Conservation (phyloP, 2,888 invertebrate species). For the Acleris cristana region DNA sequence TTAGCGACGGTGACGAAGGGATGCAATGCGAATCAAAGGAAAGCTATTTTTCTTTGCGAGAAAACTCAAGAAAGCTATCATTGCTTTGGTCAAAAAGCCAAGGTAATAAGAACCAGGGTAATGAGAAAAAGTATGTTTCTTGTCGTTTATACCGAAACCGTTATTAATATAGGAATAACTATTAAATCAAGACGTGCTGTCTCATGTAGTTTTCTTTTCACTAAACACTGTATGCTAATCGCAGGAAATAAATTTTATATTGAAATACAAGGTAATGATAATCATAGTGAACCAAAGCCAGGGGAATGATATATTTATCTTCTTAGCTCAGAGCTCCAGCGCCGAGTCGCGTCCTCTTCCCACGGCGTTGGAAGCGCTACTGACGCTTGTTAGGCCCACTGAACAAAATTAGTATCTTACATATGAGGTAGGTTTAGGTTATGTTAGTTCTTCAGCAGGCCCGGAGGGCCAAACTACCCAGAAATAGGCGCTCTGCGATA, state of each 20-base stretch:
- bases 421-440: no score
- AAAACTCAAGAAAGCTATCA: no score
- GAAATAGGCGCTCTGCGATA: no score
- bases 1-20: no score
- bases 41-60: no score
- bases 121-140: not conserved
- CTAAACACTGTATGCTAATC: not conserved
- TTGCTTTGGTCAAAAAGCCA: no score
- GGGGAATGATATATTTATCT: conserved; percentile 1
- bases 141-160: not conserved
- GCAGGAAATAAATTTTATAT: conserved; percentile 5
- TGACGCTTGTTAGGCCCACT: not conserved
- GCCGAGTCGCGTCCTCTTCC: not conserved
- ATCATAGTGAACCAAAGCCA: conserved; percentile 1
- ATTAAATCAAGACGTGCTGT: no score
- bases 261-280: not conserved
- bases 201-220: not conserved
- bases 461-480: no score
- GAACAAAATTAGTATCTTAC: no score
- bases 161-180: not conserved
- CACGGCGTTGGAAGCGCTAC: not conserved
- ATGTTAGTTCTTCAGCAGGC: no score
- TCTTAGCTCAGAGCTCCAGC: conserved; percentile 8
- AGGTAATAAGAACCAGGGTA: no score
- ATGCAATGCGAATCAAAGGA: no score